Evolutionary conservation across 2,888 invertebrate species (phyloP).

Genomic region (Dimorphilus gyrociliatus): DNA sequence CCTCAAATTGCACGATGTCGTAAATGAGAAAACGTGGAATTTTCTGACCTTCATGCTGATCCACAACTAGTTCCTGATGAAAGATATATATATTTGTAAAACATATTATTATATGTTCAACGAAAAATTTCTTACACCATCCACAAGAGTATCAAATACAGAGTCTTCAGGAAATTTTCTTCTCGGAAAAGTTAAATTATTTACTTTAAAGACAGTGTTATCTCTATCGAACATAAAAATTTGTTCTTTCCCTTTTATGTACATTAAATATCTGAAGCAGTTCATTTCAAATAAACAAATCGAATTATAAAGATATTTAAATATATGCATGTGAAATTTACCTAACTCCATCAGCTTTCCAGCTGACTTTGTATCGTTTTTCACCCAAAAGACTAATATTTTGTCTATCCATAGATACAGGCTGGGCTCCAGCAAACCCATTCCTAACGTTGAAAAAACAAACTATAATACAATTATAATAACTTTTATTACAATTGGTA

Average conservation of each 20-base stretch:
- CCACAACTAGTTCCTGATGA: slow-evolving; percentile 85
- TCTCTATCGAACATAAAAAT: slow-evolving; percentile 90
- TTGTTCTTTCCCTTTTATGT: slow-evolving; percentile 66
- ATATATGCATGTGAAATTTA: slow-evolving; percentile 27
- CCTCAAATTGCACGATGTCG: slow-evolving; percentile 70
- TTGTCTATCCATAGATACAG: slow-evolving; percentile 76
- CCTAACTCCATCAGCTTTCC: slow-evolving; percentile 98
- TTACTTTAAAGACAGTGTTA: slow-evolving; percentile 68
- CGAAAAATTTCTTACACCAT: slow-evolving; percentile 55
- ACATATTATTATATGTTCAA: background rate
- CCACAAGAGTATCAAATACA: slow-evolving; percentile 64
- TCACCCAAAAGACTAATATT: slow-evolving; percentile 59
- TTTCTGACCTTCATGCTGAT: slow-evolving; percentile 50
- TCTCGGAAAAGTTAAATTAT: slow-evolving; percentile 60
- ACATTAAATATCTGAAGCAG: slow-evolving; percentile 69
- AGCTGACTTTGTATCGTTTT: slow-evolving; percentile 84
- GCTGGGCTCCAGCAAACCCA: slow-evolving; percentile 91
- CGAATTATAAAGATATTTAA: background rate
- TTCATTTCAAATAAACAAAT: slow-evolving; percentile 3
- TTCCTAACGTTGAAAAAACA: no score
- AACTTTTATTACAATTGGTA: no score
- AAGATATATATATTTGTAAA: slow-evolving; percentile 4
- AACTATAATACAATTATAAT: no score
- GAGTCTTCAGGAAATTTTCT: slow-evolving; percentile 53
- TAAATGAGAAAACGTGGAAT: slow-evolving; percentile 83